Conservation (phyloP, 2,797 vertebrate species). For the Trematomus bernacchii region DNA sequence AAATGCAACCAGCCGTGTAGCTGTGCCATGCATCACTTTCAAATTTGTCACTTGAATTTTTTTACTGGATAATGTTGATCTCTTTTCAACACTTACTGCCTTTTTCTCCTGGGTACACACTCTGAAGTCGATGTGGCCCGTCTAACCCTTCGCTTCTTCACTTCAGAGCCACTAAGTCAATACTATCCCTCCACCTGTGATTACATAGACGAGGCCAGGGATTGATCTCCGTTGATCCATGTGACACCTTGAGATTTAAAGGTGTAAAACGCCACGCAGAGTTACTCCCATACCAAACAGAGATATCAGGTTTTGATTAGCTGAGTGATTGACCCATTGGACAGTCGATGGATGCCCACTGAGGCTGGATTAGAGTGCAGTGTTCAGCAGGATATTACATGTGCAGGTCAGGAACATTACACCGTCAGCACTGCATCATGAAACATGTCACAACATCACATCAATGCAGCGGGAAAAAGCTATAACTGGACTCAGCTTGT, state of each 20-base stretch:
- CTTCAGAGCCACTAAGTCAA: constrained; percentile 49
- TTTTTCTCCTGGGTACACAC: background rate
- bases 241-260: constrained; percentile 11
- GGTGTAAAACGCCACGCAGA: background rate
- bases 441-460: constrained; percentile 40
- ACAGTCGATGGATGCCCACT: background rate
- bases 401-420: constrained; percentile 10
- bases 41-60: constrained; percentile 55
- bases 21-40: constrained; percentile 71
- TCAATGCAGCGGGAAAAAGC: constrained; percentile 48
- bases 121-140: constrained; percentile 2
- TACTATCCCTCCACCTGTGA: constrained; percentile 45
- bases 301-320: constrained; percentile 36
- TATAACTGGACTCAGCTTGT: constrained; percentile 52
- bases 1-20: constrained; percentile 54
- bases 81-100: constrained; percentile 21
- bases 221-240: constrained; percentile 38
- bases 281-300: constrained; percentile 15
- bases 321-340: constrained; percentile 19
- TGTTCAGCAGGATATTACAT: constrained; percentile 33
- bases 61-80: constrained; percentile 19
- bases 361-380: background rate
- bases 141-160: constrained; percentile 45
- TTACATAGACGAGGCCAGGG: constrained; percentile 34
- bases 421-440: background rate